phyloP scores from a whole-genome alignment of 2,888 invertebrate species.

The Nasonovia ribisnigri region DNA sequence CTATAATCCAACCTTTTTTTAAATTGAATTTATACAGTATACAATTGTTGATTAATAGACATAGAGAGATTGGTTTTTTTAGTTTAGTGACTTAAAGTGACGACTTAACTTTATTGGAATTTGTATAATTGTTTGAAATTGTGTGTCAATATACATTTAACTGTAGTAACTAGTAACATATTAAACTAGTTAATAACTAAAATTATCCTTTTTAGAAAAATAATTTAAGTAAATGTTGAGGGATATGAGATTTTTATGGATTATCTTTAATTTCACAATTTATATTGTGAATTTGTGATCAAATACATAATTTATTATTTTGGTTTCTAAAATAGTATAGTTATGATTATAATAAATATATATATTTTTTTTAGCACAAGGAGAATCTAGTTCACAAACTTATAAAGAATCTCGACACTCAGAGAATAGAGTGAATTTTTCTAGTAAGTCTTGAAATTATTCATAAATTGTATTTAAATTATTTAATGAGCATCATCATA shows the following conservation, averaged over 20 bases:
- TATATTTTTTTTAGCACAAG: not conserved
- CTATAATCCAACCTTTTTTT: too few relatives aligned
- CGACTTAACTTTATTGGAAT: not conserved
- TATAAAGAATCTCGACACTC: slow-evolving; percentile 24
- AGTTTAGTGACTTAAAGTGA: not conserved
- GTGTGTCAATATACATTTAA: not conserved
- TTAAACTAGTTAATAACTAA: not conserved
- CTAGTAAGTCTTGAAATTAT: slow-evolving; percentile 23
- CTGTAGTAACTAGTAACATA: not conserved
- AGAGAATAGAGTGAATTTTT: slow-evolving; percentile 38
- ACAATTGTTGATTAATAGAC: too few relatives aligned
- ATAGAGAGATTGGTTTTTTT: too few relatives aligned
- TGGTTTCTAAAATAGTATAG: not conserved
- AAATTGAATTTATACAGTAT: too few relatives aligned
- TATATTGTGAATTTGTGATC: not conserved
- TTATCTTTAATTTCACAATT: not conserved
- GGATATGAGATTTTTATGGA: not conserved
- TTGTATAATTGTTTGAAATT: not conserved
- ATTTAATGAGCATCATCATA: not conserved
- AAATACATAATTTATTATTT: not conserved
- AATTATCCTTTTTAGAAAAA: not conserved
- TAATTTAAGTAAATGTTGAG: not conserved
- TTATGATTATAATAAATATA: not conserved
- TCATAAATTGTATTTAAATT: not conserved
- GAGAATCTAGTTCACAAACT: not conserved